These are phyloP conservation scores for Dilophus febrilis DNA, from an alignment of 2,888 invertebrate species.

Conservation along the genomic window DNA sequence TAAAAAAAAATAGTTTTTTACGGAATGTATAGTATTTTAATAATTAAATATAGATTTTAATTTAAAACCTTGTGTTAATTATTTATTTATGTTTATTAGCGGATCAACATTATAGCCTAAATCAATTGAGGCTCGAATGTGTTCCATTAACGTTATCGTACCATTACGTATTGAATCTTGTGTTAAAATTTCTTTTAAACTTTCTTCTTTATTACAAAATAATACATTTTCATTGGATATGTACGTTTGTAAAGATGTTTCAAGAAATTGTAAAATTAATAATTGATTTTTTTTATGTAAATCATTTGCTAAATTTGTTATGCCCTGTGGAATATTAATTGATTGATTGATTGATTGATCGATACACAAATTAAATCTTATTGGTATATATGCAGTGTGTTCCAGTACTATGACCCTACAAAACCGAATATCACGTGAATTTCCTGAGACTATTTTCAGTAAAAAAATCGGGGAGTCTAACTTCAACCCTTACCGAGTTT, in stretches of 20 bases:
- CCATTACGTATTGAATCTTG: slow-evolving; percentile 27
- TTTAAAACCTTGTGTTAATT: no score
- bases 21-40: no score
- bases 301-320: slow-evolving; percentile 38
- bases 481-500: no score
- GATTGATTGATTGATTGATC: no score
- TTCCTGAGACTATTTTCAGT: no score
- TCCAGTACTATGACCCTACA: no score
- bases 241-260: slow-evolving; percentile 7
- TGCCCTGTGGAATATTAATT: slow-evolving; percentile 29
- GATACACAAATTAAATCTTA: no score
- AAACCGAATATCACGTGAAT: no score
- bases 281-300: slow-evolving; percentile 36
- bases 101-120: slow-evolving; percentile 26
- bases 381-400: no score
- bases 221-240: slow-evolving; percentile 18
- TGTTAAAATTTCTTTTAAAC: slow-evolving; percentile 22
- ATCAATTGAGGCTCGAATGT: slow-evolving; percentile 28
- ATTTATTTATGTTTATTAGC: not conserved
- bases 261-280: slow-evolving; percentile 24
- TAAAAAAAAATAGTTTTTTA: no score
- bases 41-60: no score
- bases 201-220: slow-evolving; percentile 23
- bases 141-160: slow-evolving; percentile 24
- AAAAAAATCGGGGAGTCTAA: no score